Conservation (phyloP, 2,113 vertebrate species). For the Phylloscopus trochiloides region DNA sequence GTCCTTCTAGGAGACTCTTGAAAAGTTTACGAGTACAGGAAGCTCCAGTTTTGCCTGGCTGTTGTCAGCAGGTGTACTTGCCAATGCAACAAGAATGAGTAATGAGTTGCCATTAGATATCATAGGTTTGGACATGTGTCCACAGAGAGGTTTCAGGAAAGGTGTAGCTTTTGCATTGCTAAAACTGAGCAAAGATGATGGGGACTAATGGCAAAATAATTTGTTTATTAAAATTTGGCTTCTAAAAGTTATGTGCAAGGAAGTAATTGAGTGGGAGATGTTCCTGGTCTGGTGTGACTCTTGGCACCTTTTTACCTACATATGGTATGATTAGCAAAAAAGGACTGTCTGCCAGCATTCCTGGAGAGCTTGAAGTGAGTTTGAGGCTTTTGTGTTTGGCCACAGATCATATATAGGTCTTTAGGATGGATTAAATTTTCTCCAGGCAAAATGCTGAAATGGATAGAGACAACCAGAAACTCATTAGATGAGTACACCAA, state of each 20-base stretch:
- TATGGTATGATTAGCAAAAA: slow-evolving; percentile 39
- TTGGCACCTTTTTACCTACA: slow-evolving; percentile 48
- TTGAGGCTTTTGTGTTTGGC: neutral
- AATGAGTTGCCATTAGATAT: neutral
- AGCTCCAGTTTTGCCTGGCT: neutral
- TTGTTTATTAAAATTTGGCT: slow-evolving; percentile 17
- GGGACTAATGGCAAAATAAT: neutral
- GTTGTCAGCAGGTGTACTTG: neutral
- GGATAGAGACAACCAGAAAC: neutral
- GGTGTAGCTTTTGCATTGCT: neutral
- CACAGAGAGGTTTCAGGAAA: neutral
- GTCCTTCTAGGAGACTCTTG: neutral
- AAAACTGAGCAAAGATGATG: neutral
- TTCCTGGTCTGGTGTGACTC: neutral
- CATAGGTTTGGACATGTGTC: neutral
- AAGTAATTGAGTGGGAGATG: neutral
- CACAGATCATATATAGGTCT: neutral
- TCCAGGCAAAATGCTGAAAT: neutral
- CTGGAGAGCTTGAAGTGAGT: neutral
- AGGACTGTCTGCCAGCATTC: slow-evolving; percentile 11
- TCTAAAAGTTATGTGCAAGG: neutral
- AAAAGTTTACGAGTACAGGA: neutral
- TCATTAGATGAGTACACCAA: neutral
- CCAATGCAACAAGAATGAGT: neutral
- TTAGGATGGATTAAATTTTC: neutral